phyloP scores from a whole-genome alignment of 2,797 vertebrate genomes.

The Nyctalus aviator region DNA sequence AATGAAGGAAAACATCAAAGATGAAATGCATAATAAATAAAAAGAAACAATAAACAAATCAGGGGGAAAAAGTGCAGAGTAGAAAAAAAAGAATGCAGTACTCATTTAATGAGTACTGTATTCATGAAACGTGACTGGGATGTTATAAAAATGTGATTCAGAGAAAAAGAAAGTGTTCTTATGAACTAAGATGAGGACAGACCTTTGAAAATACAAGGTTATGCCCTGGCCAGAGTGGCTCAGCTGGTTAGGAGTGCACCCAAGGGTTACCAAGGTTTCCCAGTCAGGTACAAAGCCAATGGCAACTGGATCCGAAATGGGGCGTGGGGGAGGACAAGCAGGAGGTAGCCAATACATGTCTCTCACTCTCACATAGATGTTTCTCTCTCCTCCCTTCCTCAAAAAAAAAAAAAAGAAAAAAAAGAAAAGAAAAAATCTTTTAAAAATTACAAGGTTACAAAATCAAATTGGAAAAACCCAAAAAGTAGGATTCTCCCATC shows the following conservation, averaged over 20 bases:
- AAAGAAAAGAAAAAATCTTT: background rate
- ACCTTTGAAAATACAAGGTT: background rate
- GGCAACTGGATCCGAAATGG: background rate
- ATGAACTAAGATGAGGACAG: conserved; percentile 29
- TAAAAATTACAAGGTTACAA: background rate
- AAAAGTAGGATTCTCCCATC: background rate
- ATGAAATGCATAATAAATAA: conserved; percentile 31
- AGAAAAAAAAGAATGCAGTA: too few species aligned
- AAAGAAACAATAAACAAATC: background rate
- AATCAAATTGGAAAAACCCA: conserved; percentile 20
- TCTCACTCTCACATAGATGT: background rate
- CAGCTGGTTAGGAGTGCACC: background rate
- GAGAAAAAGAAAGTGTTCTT: background rate
- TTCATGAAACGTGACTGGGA: conserved; percentile 28
- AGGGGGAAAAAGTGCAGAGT: background rate
- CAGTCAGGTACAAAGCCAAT: background rate
- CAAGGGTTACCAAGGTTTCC: background rate
- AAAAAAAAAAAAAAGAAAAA: too few species aligned
- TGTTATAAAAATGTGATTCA: background rate
- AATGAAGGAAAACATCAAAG: background rate
- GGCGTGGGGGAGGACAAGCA: background rate
- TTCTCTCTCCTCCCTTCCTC: background rate
- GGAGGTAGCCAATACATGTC: background rate
- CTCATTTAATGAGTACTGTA: background rate
- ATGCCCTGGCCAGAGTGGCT: background rate